These are phyloP conservation scores for Corythucha ciliata DNA, from an alignment of 2,888 invertebrate species.

Conservation along the genomic window DNA sequence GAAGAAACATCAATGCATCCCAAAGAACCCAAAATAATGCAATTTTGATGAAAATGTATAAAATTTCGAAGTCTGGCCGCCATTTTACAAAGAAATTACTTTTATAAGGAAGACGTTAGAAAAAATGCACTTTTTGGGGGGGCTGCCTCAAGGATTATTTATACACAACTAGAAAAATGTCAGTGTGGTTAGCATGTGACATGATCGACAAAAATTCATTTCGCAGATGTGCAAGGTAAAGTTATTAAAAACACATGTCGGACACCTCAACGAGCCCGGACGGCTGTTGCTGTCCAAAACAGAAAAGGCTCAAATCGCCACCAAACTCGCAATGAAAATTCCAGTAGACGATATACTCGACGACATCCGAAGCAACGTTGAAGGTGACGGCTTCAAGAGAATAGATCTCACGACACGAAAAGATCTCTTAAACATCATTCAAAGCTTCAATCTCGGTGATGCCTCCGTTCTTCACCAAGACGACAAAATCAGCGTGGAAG, in stretches of 20 bases:
- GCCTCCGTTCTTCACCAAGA: constrained; percentile 1
- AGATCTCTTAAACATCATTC: constrained; percentile 13
- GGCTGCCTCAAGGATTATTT: no score
- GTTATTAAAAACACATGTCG: constrained; percentile 9
- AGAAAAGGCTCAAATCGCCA: constrained; percentile 6
- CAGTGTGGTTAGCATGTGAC: no score
- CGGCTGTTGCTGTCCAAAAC: constrained; percentile 3
- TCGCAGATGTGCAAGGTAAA: constrained; percentile 7
- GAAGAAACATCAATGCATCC: no score
- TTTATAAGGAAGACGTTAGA: no score
- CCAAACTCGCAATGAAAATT: constrained; percentile 5
- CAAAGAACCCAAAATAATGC: no score
- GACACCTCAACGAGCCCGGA: constrained; percentile 8
- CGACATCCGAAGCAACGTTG: constrained; percentile 3
- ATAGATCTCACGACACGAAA: constrained; percentile 14
- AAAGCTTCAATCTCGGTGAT: constrained; percentile 11
- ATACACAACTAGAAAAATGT: no score
- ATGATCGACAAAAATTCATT: no score
- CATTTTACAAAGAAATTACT: no score
- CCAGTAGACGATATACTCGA: not conserved
- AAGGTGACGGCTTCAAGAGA: constrained; percentile 3
- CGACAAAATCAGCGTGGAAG: constrained; percentile 8
- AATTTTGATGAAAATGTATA: no score
- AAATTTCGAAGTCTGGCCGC: no score
- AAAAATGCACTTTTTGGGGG: no score